Evolutionary conservation across 2,888 invertebrate genomes (phyloP).

Genomic region (Dichetophora obliterata): DNA sequence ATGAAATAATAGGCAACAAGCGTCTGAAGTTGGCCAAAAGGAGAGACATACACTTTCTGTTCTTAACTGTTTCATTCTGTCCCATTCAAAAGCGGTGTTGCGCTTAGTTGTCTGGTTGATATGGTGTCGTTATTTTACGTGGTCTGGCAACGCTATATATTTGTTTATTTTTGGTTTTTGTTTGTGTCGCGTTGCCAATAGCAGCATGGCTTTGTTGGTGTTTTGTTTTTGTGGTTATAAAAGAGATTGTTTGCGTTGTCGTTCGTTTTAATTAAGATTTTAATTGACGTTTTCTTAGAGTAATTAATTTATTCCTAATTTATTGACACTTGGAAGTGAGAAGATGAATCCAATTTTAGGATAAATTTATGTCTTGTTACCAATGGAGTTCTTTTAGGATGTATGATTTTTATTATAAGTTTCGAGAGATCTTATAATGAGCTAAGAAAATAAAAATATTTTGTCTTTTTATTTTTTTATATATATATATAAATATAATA

Average conservation of each 20-base stretch:
- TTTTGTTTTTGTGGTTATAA: conserved; percentile 1
- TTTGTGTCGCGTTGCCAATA: conserved; percentile 33
- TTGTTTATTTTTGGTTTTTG: neutral
- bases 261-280: conserved; percentile 26
- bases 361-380: too few species aligned
- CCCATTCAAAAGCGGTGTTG: neutral
- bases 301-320: too few species aligned
- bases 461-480: too few species aligned
- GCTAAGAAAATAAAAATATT: too few species aligned
- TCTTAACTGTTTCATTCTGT: conserved; percentile 15
- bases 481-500: too few species aligned
- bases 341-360: too few species aligned
- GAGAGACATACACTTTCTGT: neutral
- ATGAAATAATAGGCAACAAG: too few species aligned
- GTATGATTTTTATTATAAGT: too few species aligned
- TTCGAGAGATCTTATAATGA: too few species aligned
- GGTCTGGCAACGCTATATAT: conserved; percentile 7
- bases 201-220: conserved; percentile 7
- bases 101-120: conserved; percentile 18
- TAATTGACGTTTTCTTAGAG: neutral
- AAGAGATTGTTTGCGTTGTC: neutral
- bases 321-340: too few species aligned
- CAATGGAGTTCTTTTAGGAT: too few species aligned
- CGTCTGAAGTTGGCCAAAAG: neutral
- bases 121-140: conserved; percentile 4